phyloP scores from a whole-genome alignment of 2,113 vertebrate genomes.

The Lophotis ruficrista region DNA sequence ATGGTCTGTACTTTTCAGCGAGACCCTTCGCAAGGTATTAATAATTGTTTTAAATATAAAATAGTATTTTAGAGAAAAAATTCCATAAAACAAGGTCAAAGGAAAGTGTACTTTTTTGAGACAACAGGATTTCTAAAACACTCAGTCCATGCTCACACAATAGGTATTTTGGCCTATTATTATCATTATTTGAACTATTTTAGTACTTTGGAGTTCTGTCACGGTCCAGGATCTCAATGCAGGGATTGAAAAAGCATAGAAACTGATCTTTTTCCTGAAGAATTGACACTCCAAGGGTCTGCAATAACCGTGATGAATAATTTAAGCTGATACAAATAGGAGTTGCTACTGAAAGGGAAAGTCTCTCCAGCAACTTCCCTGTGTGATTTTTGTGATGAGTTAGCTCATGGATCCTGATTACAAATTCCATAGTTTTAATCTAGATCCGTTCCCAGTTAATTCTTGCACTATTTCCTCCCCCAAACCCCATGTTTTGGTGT shows the following conservation, averaged over 20 bases:
- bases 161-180: neutral
- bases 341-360: neutral
- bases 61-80: neutral
- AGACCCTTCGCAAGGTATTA: accelerated
- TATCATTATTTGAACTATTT: neutral
- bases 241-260: neutral
- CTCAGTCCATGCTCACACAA: neutral
- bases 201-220: neutral
- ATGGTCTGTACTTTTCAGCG: neutral
- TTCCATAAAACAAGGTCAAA: neutral
- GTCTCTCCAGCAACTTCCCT: neutral
- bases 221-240: neutral
- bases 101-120: neutral
- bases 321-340: neutral
- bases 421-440: neutral
- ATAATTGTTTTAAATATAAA: accelerated
- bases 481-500: neutral
- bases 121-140: neutral
- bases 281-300: neutral
- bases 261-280: neutral
- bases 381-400: neutral
- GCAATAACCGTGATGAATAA: neutral
- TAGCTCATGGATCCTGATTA: neutral
- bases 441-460: neutral
- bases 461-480: neutral